phyloP scores from a whole-genome alignment of 2,113 vertebrate species.

The Halcyon malimbica region DNA sequence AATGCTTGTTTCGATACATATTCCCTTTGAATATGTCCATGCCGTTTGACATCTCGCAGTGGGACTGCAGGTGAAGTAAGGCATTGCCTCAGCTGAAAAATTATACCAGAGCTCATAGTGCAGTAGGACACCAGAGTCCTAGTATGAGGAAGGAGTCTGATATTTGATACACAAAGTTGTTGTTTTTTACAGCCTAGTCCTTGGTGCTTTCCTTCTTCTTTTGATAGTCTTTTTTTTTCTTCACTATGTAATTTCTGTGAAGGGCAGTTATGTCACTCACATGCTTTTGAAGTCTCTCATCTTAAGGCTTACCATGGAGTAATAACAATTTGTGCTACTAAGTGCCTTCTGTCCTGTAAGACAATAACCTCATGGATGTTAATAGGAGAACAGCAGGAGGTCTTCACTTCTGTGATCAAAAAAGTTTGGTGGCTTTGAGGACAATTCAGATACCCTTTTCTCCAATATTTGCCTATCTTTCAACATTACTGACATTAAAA shows the following conservation, averaged over 20 bases:
- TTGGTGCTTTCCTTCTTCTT: slow-evolving; percentile 29
- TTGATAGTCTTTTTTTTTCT: neutral
- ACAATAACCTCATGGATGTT: neutral
- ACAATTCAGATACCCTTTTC: neutral
- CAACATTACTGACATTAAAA: neutral
- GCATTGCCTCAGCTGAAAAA: neutral
- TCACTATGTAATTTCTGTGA: neutral
- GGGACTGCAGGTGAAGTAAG: neutral
- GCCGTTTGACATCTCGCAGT: neutral
- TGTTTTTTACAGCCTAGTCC: slow-evolving; percentile 1
- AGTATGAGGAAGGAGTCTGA: neutral
- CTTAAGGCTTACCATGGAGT: neutral
- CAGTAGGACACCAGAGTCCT: neutral
- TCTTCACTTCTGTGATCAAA: neutral
- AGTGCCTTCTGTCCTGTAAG: neutral
- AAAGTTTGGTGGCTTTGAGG: neutral
- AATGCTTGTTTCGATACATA: neutral
- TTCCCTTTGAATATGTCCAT: neutral
- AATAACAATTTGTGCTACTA: neutral
- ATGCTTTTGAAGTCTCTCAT: neutral
- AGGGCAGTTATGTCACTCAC: neutral
- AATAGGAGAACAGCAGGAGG: neutral
- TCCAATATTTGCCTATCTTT: neutral
- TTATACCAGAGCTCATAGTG: neutral
- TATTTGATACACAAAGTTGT: neutral